Base-by-base conservation (phyloP, 2,888 invertebrate genomes). In the Heterodera filipjevi region DNA sequence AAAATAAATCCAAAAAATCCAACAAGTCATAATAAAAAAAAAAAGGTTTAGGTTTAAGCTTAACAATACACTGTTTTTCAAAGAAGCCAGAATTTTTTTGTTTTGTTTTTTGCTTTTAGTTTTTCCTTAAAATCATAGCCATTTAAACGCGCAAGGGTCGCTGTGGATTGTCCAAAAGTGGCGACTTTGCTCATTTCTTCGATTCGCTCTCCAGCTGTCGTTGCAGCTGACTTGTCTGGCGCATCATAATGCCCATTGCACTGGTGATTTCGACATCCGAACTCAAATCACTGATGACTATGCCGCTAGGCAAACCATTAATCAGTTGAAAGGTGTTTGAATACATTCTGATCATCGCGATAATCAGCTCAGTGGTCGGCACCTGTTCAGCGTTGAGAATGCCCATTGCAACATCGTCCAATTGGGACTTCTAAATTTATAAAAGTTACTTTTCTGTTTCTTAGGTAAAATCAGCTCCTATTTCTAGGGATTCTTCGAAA, bases 181-280 rank as follows among this genome's bases (percentile, higher is more conserved):
- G n/a, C n/a, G n/a, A n/a, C n/a, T n/a, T n/a, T n/a, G n/a, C n/a
- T 59, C 59, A 59, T 27, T 59, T 59, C 59, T 59, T 59, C 27
- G 59, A 10, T 1, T n/a, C 5, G 27, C 22, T 59, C 59, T 59
- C 27, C 59, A 59, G 59, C 8, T 59, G 59, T 10, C 5, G 59
- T 27, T 59, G 59, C 10, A 59, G 59, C 22, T 59, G 59, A 22
- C 27, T 27, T n/a, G 59, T 59, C 59, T 27, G 59, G 59, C 59
- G 59, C 59, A 59, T 59, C 8, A 59, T 59, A 8, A 27, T 59
- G 27, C 59, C 59, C 10, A 59, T 59, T 19, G 59, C 59, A 12
- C 59, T 59, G 3, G 59, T 59, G 59, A 59, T 59, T 27, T 59
- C 27, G 27, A 8, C n/a, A 0, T 59, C 27, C n/a, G 59, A 27